Percentiles rank a stretch among this genome's conserved stretches.
Evolutionary conservation across 1,140 invertebrate genomes (phyloP).

Genomic region (Lerema accius): DNA sequence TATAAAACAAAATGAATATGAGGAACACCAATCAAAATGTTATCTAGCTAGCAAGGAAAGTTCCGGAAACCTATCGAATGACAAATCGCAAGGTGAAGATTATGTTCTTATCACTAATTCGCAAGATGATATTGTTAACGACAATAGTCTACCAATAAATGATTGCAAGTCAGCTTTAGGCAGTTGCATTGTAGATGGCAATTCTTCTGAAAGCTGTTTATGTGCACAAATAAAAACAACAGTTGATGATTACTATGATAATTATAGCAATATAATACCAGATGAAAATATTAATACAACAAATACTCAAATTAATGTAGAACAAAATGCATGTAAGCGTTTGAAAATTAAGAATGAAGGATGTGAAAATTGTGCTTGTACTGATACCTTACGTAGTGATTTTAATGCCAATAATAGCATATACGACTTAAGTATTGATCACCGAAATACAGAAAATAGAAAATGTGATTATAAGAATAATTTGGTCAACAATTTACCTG

Average conservation of each 20-base stretch:
- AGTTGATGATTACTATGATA: constrained; percentile 42
- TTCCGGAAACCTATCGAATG: constrained; percentile 27
- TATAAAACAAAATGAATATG: constrained; percentile 16
- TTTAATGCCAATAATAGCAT: not conserved
- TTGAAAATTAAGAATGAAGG: constrained; percentile 20
- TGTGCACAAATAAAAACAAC: constrained; percentile 54
- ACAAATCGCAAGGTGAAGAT: too few species aligned
- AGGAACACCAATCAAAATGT: constrained; percentile 37
- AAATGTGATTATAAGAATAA: constrained; percentile 19
- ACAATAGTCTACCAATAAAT: constrained; percentile 33
- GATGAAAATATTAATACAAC: constrained; percentile 35
- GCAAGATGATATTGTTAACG: constrained; percentile 22
- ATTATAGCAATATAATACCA: constrained; percentile 18
- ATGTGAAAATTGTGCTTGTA: constrained; percentile 54
- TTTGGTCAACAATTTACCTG: constrained; percentile 31
- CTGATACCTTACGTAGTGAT: not conserved
- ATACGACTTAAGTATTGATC: constrained; percentile 1
- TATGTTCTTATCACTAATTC: too few species aligned
- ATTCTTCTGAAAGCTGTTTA: constrained; percentile 48
- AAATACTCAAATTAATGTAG: constrained; percentile 22
- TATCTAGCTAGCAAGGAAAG: not conserved
- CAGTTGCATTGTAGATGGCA: constrained; percentile 50
- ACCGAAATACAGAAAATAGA: constrained; percentile 7
- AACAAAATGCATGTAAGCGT: constrained; percentile 10
- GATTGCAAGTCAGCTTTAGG: constrained; percentile 54